A percentile compares a stretch with the other conserved stretches of the same genome.
Evolutionary conservation across 2,888 invertebrate species (phyloP).

Genomic region (Rhingia campestris): DNA sequence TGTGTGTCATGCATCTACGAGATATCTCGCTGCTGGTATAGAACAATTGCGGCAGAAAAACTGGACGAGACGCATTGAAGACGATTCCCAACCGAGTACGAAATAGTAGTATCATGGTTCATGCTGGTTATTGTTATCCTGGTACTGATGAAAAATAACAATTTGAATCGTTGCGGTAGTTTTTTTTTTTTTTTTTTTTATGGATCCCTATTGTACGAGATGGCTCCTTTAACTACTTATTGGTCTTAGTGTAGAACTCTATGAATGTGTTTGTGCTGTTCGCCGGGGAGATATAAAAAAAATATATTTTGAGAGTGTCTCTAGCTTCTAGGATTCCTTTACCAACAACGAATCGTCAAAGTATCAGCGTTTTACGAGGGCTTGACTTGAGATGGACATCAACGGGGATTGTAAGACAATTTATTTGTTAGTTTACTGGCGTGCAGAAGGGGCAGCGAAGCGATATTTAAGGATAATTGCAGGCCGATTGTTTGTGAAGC

Average conservation of each 20-base stretch:
- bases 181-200: constrained; percentile 16
- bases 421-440: constrained; percentile 32
- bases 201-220: constrained; percentile 22
- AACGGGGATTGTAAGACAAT: constrained; percentile 49
- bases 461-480: constrained; percentile 63
- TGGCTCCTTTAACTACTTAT: background rate
- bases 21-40: background rate
- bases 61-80: constrained; percentile 37
- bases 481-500: constrained; percentile 55
- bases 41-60: constrained; percentile 28
- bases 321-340: constrained; percentile 15
- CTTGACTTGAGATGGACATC: constrained; percentile 47
- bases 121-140: constrained; percentile 69
- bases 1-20: constrained; percentile 33
- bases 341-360: constrained; percentile 23
- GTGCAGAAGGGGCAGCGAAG: background rate
- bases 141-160: constrained; percentile 66
- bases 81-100: constrained; percentile 36
- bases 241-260: background rate
- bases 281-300: background rate
- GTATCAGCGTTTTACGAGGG: constrained; percentile 41
- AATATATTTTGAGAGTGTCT: constrained; percentile 22
- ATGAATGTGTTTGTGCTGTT: background rate
- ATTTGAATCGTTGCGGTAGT: constrained; percentile 48
- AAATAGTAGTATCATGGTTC: constrained; percentile 62